These are phyloP conservation scores for Mechanitis messenoides DNA, from an alignment of 2,888 invertebrate species.

Conservation along the genomic window DNA sequence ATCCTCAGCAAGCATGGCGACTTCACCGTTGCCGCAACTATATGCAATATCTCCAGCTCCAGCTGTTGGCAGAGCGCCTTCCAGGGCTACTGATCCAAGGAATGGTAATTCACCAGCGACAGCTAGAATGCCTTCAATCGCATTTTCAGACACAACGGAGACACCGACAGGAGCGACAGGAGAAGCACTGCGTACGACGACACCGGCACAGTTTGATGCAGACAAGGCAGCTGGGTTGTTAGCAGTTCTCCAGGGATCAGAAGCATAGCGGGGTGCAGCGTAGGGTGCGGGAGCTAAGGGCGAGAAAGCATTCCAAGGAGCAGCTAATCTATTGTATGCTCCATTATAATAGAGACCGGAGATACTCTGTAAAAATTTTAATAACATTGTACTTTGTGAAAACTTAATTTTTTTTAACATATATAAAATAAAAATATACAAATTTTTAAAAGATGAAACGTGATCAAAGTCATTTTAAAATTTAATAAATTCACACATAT, in stretches of 20 bases:
- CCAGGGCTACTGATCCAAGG: slow-evolving; percentile 22
- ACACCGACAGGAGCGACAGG: slow-evolving; percentile 28
- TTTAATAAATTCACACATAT: too few relatives aligned
- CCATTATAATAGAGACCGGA: slow-evolving; percentile 24
- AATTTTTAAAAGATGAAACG: too few relatives aligned
- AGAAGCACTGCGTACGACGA: too few relatives aligned
- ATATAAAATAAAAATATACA: too few relatives aligned
- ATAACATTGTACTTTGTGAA: too few relatives aligned
- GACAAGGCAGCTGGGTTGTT: too few relatives aligned
- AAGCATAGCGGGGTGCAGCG: neutral
- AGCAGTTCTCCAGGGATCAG: too few relatives aligned
- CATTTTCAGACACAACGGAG: slow-evolving; percentile 33
- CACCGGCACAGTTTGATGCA: too few relatives aligned
- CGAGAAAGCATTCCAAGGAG: slow-evolving; percentile 1
- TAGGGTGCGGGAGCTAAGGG: slow-evolving; percentile 8
- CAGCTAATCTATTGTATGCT: slow-evolving; percentile 1
- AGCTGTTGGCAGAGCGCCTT: slow-evolving; percentile 31
- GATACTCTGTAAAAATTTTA: slow-evolving; percentile 23
- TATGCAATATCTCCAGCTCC: slow-evolving; percentile 33
- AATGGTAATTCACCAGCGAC: slow-evolving; percentile 11
- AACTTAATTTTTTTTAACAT: too few relatives aligned
- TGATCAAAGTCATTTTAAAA: too few relatives aligned
- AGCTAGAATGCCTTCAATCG: neutral
- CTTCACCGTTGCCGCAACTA: slow-evolving; percentile 31
- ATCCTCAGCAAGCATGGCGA: slow-evolving; percentile 28